Base-by-base conservation (phyloP, 2,797 vertebrate genomes). In the Melanogrammus aeglefinus region DNA sequence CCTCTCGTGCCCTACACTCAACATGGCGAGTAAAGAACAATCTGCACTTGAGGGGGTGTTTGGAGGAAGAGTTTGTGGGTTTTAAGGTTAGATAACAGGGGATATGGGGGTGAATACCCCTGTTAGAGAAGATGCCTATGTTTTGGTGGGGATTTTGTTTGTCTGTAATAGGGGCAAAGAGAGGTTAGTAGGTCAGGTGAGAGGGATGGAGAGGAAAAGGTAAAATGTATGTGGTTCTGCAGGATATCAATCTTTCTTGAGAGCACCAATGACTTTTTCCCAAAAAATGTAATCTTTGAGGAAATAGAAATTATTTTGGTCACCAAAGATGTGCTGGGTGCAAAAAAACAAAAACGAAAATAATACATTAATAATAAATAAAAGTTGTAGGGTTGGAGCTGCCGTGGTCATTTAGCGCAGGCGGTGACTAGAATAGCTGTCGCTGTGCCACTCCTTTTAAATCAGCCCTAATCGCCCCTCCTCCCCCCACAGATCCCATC, bases 401-500 rank as follows among this genome's bases (percentile, higher is more conserved):
- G 27, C n/a, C 8, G 57, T 66, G 57, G 57, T 66, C n/a, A 0
- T 66, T 66, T 24, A 66, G n/a, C 24, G 57, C 57, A 66, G n/a
- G 57, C 3, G 57, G 24, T 3, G 24, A 27, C 63, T 24, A 24
- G 24, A 69, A 27, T 27, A 27, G 63, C 24, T 69, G 2, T 69
- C 63, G 1, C 10, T 18, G n/a, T 24, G 57, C 18, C n/a, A 5
- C 57, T 24, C 21, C 2, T 63, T 63, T 63, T 6, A 63, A 24
- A 63, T 6, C 21, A 21, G 51, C 14, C 44, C 44, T 47, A 16
- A 51, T n/a, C 51, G 6, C 51, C 51, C 51, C 35, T 2, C 44
- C 44, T 16, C 44, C 44, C 44, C 44, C 44, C 13, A 47, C 44
- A 47, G 13, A 24, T 76, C 47, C 80, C 33, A 75, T 63, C 75